Evolutionary conservation across 1,140 invertebrate species (phyloP).

Genomic region (Drosophila nikananu): DNA sequence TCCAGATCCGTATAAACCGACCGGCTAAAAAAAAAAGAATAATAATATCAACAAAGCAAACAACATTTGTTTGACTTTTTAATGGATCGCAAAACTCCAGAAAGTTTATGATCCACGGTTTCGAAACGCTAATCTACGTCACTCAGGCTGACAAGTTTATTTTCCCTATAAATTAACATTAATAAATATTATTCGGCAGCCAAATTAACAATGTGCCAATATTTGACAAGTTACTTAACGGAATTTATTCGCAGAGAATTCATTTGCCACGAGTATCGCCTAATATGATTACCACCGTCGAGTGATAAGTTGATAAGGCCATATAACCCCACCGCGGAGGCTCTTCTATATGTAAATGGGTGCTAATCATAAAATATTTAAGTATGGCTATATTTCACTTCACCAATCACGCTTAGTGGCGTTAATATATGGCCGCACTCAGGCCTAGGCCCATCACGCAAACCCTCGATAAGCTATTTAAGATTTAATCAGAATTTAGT

Average conservation of each 20-base stretch:
- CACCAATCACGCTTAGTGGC: constrained; percentile 51
- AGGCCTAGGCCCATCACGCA: constrained; percentile 18
- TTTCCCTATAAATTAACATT: constrained; percentile 62
- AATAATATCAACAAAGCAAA: background rate
- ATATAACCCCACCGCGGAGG: constrained; percentile 5
- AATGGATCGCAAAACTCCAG: constrained; percentile 29
- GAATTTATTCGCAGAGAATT: constrained; percentile 44
- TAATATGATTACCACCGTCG: constrained; percentile 37
- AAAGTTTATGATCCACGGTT: constrained; percentile 17
- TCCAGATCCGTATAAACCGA: background rate
- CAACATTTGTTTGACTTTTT: constrained; percentile 33
- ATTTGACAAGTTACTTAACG: constrained; percentile 68
- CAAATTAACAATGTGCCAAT: constrained; percentile 74
- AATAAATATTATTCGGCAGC: constrained; percentile 49
- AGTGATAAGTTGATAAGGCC: constrained; percentile 61
- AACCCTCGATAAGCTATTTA: constrained; percentile 38
- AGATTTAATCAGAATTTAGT: constrained; percentile 45
- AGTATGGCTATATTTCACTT: constrained; percentile 59
- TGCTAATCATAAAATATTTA: constrained; percentile 64
- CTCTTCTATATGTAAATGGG: constrained; percentile 44
- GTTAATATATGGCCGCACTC: constrained; percentile 50
- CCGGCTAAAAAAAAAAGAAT: background rate
- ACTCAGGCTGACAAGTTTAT: constrained; percentile 43
- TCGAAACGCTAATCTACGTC: constrained; percentile 52
- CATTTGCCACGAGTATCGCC: constrained; percentile 51